Base-by-base conservation (phyloP, 2,888 invertebrate genomes). In the Penaeus monodon region DNA sequence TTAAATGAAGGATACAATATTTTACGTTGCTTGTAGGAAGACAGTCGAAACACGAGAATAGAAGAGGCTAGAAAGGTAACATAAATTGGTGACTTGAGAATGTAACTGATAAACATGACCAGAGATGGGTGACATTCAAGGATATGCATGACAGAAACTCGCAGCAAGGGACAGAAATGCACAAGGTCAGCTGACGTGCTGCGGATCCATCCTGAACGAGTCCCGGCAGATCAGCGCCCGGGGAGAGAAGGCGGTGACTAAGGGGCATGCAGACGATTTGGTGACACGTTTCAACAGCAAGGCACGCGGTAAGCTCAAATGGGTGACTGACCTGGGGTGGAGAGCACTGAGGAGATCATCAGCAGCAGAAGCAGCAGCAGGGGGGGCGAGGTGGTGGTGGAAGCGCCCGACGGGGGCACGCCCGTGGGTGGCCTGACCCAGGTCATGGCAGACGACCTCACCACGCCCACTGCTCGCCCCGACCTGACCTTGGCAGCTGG, bases 391-490 rank as follows among this genome's bases (percentile, higher is more conserved):
- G 57, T 57, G 57, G 57, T 57, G 57, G 57, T 57, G 57, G 57
- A 57, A 57, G 57, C 57, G 57, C 57, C 57, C 57, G 57, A n/a
- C 29, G 78, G 78, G 63, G 29, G 70, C 57, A 82, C 63, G 82
- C 82, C 82, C 82, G 49, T 66, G n/a, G 27, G 68, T 77, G 84
- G 70, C 84, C 78, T 78, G 57, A 78, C 78, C 84, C 84, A 84
- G 84, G 78, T 84, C 84, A 84, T 84, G 84, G 84, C 84, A 78
- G 70, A 77, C 78, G 49, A 78, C 78, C 66, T 84, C 81, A 66
- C 81, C 84, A 84, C 84, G 84, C 84, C 84, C 84, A 65, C 64
- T 64, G 84, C 76, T 66, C 66, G 77, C 33, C 84, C 84, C 78
- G 66, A 78, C 84, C 78, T 78, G 66, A 77, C 76, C 76, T 65